Percentiles rank a stretch among this genome's conserved stretches.
These are phyloP conservation scores for Rousettus leschenaultii DNA, from an alignment of 2,113 vertebrate species.

Conservation along the genomic window DNA sequence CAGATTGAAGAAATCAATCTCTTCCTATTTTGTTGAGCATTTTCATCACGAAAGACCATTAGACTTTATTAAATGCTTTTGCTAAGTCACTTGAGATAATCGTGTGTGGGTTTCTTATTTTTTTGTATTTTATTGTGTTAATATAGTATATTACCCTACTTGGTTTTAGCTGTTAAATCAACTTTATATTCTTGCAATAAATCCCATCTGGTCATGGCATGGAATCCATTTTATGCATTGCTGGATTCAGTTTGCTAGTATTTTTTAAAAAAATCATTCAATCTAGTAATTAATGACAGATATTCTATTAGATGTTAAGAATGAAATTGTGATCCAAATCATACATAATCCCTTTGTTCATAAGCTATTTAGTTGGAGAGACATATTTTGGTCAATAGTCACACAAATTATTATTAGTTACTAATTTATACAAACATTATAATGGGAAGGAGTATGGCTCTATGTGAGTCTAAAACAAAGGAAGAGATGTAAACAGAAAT, in stretches of 20 bases:
- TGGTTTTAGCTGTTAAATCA: neutral
- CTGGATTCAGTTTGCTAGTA: neutral
- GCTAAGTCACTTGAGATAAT: neutral
- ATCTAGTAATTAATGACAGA: neutral
- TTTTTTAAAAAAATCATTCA: neutral
- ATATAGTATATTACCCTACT: neutral
- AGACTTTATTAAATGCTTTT: neutral
- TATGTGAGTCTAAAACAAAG: neutral
- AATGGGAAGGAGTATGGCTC: neutral
- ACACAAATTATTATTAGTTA: neutral
- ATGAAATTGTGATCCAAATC: neutral
- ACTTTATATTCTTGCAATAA: neutral
- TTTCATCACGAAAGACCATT: neutral
- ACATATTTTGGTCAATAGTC: neutral
- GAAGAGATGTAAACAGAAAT: neutral
- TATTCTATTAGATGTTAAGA: neutral
- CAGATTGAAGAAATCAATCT: neutral
- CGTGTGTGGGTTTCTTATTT: accelerated
- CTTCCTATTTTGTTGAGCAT: neutral
- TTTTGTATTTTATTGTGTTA: neutral
- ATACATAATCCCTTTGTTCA: neutral
- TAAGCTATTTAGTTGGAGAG: neutral
- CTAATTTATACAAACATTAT: neutral
- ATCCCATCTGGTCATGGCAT: neutral
- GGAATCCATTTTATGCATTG: neutral